Percentiles rank a stretch among this genome's conserved stretches.
Conservation (phyloP, 2,797 vertebrate genomes). For the Alca torda region DNA sequence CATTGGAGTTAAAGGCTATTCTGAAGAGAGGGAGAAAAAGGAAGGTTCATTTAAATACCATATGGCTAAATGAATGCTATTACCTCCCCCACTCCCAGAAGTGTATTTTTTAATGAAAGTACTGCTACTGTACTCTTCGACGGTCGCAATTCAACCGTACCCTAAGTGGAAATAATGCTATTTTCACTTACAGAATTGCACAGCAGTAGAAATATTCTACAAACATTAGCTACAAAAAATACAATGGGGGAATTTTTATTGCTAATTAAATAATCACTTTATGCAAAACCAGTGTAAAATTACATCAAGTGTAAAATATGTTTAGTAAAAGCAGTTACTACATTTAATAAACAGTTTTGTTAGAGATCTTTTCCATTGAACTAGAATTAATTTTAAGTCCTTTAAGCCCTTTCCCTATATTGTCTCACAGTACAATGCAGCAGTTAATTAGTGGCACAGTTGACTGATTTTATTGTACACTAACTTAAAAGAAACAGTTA, state of each 20-base stretch:
- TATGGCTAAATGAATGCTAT: not conserved
- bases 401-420: not conserved
- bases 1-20: not conserved
- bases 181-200: not conserved
- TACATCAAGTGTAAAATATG: not conserved
- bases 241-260: not conserved
- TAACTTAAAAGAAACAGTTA: not conserved
- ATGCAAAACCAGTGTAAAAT: not conserved
- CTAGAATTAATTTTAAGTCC: not conserved
- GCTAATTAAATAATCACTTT: not conserved
- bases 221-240: not conserved
- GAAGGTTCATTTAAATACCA: not conserved
- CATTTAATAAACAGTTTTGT: not conserved
- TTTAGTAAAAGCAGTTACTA: not conserved
- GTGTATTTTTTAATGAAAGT: not conserved
- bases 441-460: not conserved
- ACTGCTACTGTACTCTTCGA: not conserved
- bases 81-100: not conserved
- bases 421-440: not conserved
- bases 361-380: not conserved
- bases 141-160: not conserved
- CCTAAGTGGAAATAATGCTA: not conserved
- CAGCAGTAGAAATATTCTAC: not conserved
- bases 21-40: not conserved
- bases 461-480: not conserved